These are phyloP conservation scores for Ptilonorhynchus violaceus DNA, from an alignment of 2,113 vertebrate species.

Conservation along the genomic window DNA sequence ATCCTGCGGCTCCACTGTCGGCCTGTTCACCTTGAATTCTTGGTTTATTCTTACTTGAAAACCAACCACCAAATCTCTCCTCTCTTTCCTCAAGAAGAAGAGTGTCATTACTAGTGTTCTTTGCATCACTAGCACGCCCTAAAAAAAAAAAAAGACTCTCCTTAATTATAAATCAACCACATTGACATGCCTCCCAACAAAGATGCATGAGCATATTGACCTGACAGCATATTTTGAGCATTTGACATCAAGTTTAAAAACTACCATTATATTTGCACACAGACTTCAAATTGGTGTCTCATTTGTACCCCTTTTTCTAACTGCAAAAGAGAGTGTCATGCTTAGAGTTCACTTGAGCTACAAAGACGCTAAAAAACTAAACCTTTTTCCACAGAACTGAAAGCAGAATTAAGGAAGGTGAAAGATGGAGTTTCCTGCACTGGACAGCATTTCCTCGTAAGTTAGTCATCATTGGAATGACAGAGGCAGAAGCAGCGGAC, in stretches of 20 bases:
- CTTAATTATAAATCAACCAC: background rate
- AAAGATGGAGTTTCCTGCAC: background rate
- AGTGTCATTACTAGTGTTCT: background rate
- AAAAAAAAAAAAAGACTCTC: background rate
- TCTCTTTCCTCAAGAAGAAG: conserved; percentile 18
- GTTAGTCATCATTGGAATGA: background rate
- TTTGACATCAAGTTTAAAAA: background rate
- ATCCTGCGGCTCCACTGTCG: conserved; percentile 28
- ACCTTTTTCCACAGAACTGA: background rate
- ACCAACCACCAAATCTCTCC: background rate
- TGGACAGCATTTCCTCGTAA: background rate
- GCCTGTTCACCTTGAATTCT: conserved; percentile 25
- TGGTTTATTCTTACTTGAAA: conserved; percentile 26
- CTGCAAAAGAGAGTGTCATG: background rate
- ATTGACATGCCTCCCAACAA: background rate
- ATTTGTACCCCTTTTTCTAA: background rate
- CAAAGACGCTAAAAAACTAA: background rate
- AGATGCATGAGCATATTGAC: background rate
- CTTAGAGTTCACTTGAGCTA: background rate
- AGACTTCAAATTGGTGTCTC: background rate
- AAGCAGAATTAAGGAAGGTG: background rate
- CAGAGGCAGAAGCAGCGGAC: background rate
- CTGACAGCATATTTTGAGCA: background rate
- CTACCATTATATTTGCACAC: background rate
- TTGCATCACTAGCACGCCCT: background rate